Percentiles rank a stretch among this genome's conserved stretches.
These are phyloP conservation scores for Mesembrinibis cayennensis DNA, from an alignment of 2,113 vertebrate genomes.

Conservation along the genomic window DNA sequence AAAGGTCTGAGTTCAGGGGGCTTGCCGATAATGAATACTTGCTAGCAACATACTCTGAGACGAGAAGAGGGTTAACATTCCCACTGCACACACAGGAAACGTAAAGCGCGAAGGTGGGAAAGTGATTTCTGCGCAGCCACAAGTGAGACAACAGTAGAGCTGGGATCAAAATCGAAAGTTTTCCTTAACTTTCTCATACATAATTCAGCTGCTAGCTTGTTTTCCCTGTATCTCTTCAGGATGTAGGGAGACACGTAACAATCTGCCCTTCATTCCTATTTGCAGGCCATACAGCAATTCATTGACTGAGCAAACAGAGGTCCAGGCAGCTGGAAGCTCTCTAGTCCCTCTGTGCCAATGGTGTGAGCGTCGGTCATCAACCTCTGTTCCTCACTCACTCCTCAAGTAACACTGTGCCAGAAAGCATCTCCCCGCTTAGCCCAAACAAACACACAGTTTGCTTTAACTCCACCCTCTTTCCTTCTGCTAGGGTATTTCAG, in stretches of 20 bases:
- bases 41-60: neutral
- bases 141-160: neutral
- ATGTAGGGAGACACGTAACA: neutral
- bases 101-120: neutral
- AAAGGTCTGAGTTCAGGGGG: neutral
- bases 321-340: constrained; percentile 1
- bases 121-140: neutral
- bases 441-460: neutral
- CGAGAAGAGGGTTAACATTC: neutral
- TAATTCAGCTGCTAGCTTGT: neutral
- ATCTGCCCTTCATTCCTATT: neutral
- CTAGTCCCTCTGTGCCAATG: neutral
- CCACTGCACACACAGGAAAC: neutral
- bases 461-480: neutral
- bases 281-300: neutral
- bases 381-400: neutral
- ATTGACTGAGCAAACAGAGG: neutral
- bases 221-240: neutral
- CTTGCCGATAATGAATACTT: neutral
- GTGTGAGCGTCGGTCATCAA: neutral
- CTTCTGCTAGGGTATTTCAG: neutral
- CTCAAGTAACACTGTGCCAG: neutral
- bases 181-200: neutral
- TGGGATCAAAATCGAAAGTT: neutral
- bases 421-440: neutral